phyloP scores from a whole-genome alignment of 2,797 vertebrate genomes.

The Neoniphon sammara region DNA sequence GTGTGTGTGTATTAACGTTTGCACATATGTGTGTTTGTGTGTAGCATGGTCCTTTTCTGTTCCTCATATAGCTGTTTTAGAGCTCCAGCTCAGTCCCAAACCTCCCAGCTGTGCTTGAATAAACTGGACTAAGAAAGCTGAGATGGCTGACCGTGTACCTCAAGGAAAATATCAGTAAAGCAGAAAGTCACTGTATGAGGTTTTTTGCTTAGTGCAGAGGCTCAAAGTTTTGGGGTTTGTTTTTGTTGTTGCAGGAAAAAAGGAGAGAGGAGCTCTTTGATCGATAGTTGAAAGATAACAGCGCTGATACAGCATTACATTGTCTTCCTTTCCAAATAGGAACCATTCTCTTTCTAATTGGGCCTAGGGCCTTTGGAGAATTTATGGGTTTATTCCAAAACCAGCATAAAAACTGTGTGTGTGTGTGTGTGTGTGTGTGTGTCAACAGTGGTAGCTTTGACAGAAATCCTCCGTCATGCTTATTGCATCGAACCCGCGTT shows the following conservation, averaged over 20 bases:
- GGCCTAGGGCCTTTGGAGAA: constrained; percentile 36
- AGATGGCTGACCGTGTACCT: background rate
- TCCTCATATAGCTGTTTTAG: background rate
- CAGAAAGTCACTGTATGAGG: background rate
- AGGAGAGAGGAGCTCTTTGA: constrained; percentile 32
- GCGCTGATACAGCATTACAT: constrained; percentile 43
- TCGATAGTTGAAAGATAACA: constrained; percentile 42
- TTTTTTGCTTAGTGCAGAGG: constrained; percentile 14
- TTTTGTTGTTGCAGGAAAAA: constrained; percentile 27
- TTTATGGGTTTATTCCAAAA: constrained; percentile 20
- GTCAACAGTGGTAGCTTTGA: background rate
- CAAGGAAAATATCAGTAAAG: constrained; percentile 6
- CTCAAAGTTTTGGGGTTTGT: background rate
- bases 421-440: constrained; percentile 15
- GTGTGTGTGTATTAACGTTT: background rate
- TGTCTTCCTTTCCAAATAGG: constrained; percentile 42
- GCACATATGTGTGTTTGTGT: background rate
- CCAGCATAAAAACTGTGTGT: constrained; percentile 10
- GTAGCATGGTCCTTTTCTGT: constrained; percentile 8
- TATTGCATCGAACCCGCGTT: constrained; percentile 3
- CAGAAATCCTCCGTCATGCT: constrained; percentile 5
- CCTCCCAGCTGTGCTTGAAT: constrained; percentile 15
- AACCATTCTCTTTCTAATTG: constrained; percentile 53
- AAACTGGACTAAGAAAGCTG: background rate
- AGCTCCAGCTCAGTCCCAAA: constrained; percentile 8